Conservation (phyloP, 2,888 invertebrate species). For the Drosophila anomalipes region DNA sequence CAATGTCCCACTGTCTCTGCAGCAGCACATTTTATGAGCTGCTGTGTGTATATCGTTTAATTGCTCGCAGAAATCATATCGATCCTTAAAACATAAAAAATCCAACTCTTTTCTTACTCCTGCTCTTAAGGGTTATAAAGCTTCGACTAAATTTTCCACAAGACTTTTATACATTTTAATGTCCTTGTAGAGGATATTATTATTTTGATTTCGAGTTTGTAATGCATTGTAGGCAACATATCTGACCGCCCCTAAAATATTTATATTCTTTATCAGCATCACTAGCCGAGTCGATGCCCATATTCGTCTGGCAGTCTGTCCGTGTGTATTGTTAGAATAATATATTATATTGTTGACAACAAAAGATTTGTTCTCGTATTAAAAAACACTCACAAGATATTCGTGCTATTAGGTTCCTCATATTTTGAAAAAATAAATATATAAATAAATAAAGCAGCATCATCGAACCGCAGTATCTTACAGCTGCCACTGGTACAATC, state of each 20-base stretch:
- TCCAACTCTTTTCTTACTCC: background rate
- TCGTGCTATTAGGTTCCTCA: background rate
- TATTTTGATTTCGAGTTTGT: background rate
- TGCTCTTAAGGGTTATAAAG: too few relatives aligned
- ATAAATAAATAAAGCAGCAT: background rate
- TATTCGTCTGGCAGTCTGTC: background rate
- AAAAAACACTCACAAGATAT: background rate
- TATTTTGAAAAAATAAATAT: background rate
- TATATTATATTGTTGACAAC: too few relatives aligned
- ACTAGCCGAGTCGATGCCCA: background rate
- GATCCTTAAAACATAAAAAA: background rate
- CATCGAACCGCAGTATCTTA: background rate
- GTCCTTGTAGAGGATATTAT: background rate
- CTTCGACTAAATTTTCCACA: background rate
- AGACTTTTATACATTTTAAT: background rate
- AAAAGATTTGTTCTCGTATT: background rate
- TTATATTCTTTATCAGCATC: background rate
- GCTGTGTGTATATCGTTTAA: background rate
- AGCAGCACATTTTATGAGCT: slow-evolving; percentile 11
- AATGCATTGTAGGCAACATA: background rate
- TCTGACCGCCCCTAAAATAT: background rate
- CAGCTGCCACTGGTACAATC: background rate
- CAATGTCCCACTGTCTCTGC: slow-evolving; percentile 1
- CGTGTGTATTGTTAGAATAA: background rate
- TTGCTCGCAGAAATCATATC: background rate